A percentile compares a stretch with the other conserved stretches of the same genome.
Evolutionary conservation across 2,888 invertebrate species (phyloP).

Genomic region (Cryptus viduatorius): DNA sequence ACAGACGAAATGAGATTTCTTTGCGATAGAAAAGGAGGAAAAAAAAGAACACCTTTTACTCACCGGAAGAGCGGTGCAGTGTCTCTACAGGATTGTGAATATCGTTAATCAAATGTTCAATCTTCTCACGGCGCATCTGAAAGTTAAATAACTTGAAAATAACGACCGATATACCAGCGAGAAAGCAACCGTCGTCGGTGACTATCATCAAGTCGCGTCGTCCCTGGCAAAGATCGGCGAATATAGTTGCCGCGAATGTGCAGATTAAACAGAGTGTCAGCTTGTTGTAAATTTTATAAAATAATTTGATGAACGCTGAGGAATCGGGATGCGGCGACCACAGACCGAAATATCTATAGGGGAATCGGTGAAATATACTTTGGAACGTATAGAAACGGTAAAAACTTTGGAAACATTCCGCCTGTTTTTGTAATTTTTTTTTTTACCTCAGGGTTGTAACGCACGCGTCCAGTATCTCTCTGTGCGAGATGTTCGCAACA

Average conservation of each 20-base stretch:
- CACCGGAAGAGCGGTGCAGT: slow-evolving; percentile 72
- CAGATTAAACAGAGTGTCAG: slow-evolving; percentile 67
- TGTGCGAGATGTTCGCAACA: slow-evolving; percentile 27
- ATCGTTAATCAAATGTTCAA: slow-evolving; percentile 61
- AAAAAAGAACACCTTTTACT: slow-evolving; percentile 45
- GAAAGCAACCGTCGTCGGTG: slow-evolving; percentile 77
- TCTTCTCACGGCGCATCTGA: slow-evolving; percentile 67
- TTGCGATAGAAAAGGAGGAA: background rate
- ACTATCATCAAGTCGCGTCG: slow-evolving; percentile 71
- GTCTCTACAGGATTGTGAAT: slow-evolving; percentile 67
- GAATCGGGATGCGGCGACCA: slow-evolving; percentile 43
- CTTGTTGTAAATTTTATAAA: slow-evolving; percentile 72
- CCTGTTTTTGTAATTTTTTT: background rate
- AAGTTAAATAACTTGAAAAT: slow-evolving; percentile 74
- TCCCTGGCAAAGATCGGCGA: slow-evolving; percentile 72
- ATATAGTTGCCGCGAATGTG: slow-evolving; percentile 71
- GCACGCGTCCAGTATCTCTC: slow-evolving; percentile 47
- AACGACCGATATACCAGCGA: slow-evolving; percentile 75
- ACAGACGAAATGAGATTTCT: background rate
- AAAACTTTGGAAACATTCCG: background rate
- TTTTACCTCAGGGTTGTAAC: slow-evolving; percentile 51
- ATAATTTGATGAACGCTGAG: slow-evolving; percentile 16
- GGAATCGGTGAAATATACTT: background rate
- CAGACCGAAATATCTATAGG: slow-evolving; percentile 50
- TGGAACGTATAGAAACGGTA: background rate